Evolutionary conservation across 2,113 vertebrate genomes (phyloP).

Genomic region (Falcunculus frontatus): DNA sequence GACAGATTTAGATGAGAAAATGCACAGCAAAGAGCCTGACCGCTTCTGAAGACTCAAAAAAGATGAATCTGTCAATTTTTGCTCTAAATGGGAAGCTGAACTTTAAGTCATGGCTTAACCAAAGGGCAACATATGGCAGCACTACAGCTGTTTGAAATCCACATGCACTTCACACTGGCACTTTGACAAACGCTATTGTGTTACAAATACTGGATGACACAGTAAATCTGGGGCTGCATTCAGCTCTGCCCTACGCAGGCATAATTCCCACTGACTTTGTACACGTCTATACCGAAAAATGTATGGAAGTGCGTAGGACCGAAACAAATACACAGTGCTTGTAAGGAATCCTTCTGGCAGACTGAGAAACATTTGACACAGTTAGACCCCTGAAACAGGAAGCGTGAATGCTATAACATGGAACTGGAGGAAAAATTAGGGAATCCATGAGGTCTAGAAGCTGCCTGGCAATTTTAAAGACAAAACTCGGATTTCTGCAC

Average conservation of each 20-base stretch:
- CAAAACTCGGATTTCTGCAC: background rate
- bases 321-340: background rate
- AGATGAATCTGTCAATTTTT: constrained; percentile 42
- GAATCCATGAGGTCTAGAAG: background rate
- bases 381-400: background rate
- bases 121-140: constrained; percentile 51
- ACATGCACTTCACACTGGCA: constrained; percentile 19
- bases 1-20: background rate
- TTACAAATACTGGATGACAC: constrained; percentile 21
- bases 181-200: constrained; percentile 22
- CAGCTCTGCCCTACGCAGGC: background rate
- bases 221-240: constrained; percentile 4
- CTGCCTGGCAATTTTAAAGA: background rate
- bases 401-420: background rate
- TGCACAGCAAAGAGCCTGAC: background rate
- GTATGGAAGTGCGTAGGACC: background rate
- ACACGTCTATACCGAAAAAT: background rate
- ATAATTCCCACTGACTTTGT: background rate
- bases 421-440: background rate
- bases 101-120: constrained; percentile 39
- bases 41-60: background rate
- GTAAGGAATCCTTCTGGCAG: background rate
- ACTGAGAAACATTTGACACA: background rate
- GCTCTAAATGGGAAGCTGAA: constrained; percentile 44
- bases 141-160: constrained; percentile 50